Percentiles rank a stretch among this genome's conserved stretches.
phyloP scores from a whole-genome alignment of 2,888 invertebrate genomes.

The Acholoe squamosa region DNA sequence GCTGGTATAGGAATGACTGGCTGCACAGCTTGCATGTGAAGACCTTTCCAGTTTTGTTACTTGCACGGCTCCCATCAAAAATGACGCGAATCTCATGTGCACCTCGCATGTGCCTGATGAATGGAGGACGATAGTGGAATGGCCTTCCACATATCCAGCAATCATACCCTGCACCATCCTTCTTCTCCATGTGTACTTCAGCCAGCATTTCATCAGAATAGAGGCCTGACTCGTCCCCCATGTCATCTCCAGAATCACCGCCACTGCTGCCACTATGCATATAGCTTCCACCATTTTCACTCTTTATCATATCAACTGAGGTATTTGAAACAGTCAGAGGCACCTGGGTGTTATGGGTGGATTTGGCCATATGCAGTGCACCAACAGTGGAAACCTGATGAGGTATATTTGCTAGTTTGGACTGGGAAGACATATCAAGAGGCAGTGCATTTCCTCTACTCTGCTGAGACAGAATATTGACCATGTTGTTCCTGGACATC shows the following conservation, averaged over 20 bases:
- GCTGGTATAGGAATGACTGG: conserved; percentile 54
- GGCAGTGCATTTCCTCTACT: not conserved
- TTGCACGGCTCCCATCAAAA: conserved; percentile 47
- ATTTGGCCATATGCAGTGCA: not conserved
- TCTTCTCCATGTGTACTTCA: conserved; percentile 60
- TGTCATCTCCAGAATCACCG: not conserved
- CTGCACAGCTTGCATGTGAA: conserved; percentile 52
- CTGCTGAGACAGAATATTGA: conserved; percentile 6
- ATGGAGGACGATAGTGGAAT: conserved; percentile 31
- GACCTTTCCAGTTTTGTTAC: conserved; percentile 50
- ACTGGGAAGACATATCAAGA: conserved; percentile 53
- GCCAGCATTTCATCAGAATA: conserved; percentile 35
- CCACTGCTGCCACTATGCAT: not conserved
- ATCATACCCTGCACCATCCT: conserved; percentile 46
- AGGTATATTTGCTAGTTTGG: conserved; percentile 51
- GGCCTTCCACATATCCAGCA: conserved; percentile 56
- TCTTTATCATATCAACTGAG: conserved; percentile 52
- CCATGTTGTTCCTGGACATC: not conserved
- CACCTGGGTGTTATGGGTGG: not conserved
- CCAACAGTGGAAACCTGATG: not conserved
- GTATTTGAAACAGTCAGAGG: conserved; percentile 26
- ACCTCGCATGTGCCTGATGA: conserved; percentile 42
- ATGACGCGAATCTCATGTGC: conserved; percentile 48
- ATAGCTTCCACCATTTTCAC: conserved; percentile 31
- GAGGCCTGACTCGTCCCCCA: not conserved